Percentiles rank a stretch among this genome's conserved stretches.
These are phyloP conservation scores for Hemaris fuciformis DNA, from an alignment of 2,888 invertebrate genomes.

Conservation along the genomic window DNA sequence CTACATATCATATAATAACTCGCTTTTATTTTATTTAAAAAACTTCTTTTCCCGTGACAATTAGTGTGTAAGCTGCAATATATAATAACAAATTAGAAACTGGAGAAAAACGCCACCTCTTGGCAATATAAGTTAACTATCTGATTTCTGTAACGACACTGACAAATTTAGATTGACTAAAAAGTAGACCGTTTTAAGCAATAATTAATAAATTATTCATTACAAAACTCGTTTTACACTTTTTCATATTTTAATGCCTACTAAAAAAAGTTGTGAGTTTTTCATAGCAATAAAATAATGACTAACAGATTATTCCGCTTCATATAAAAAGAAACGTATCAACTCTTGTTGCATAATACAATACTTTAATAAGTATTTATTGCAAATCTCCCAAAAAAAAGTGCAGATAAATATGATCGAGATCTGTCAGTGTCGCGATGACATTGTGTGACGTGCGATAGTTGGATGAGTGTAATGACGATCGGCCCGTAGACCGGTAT, in stretches of 20 bases:
- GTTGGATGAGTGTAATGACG: conserved; percentile 10
- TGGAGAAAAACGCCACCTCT: conserved; percentile 10
- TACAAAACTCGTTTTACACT: no score
- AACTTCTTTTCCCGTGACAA: not conserved
- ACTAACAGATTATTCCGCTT: not conserved
- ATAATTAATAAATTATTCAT: not conserved
- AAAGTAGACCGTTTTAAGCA: not conserved
- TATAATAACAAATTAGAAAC: not conserved
- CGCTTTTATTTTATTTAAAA: not conserved
- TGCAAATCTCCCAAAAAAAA: no score
- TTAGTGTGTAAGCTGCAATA: conserved; percentile 6
- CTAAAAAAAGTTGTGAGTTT: no score
- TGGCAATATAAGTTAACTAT: not conserved
- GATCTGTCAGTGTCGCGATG: not conserved
- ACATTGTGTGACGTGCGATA: not conserved
- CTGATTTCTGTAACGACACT: not conserved
- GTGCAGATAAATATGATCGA: not conserved
- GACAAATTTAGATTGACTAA: not conserved
- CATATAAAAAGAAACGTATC: no score
- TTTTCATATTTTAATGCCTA: no score
- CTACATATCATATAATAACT: not conserved
- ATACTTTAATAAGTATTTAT: no score
- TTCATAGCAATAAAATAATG: no score
- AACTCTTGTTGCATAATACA: no score
- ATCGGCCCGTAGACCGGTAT: conserved; percentile 40